Conservation (phyloP, 2,113 vertebrate species). For the Candoia aspera region DNA sequence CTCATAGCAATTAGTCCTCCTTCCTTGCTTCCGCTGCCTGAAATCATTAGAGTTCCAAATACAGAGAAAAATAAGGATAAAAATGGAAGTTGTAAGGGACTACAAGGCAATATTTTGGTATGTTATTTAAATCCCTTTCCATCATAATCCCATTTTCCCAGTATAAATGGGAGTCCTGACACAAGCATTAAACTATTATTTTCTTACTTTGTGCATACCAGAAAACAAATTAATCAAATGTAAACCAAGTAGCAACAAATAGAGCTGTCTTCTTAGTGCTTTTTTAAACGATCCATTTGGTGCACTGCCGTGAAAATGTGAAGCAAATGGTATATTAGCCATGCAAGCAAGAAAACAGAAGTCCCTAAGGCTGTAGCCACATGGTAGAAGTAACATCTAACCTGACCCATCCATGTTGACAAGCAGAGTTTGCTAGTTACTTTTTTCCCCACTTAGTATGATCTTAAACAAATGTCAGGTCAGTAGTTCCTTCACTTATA, state of each 20-base stretch:
- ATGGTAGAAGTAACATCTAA: not conserved
- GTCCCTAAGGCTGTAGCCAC: not conserved
- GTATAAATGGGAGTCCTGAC: not conserved
- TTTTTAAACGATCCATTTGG: not conserved
- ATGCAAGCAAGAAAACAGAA: not conserved
- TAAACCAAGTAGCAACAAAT: not conserved
- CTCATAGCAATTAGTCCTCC: conserved; percentile 24
- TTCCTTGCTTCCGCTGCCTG: conserved; percentile 19
- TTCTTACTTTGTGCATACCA: not conserved
- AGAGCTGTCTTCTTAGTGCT: not conserved
- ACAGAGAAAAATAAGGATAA: not conserved
- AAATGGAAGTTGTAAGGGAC: not conserved
- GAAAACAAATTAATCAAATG: not conserved
- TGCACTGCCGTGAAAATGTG: not conserved
- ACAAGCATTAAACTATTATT: not conserved
- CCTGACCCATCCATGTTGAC: not conserved
- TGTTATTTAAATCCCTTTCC: not conserved
- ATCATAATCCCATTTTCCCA: not conserved
- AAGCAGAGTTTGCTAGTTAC: not conserved
- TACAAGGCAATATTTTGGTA: not conserved
- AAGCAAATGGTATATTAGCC: not conserved
- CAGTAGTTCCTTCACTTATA: not conserved
- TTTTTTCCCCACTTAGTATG: not conserved
- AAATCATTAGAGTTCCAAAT: not conserved
- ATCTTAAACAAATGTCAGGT: not conserved